Percentiles rank a stretch among this genome's conserved stretches.
phyloP scores from a whole-genome alignment of 2,113 vertebrate genomes.

The Nannospalax galili region DNA sequence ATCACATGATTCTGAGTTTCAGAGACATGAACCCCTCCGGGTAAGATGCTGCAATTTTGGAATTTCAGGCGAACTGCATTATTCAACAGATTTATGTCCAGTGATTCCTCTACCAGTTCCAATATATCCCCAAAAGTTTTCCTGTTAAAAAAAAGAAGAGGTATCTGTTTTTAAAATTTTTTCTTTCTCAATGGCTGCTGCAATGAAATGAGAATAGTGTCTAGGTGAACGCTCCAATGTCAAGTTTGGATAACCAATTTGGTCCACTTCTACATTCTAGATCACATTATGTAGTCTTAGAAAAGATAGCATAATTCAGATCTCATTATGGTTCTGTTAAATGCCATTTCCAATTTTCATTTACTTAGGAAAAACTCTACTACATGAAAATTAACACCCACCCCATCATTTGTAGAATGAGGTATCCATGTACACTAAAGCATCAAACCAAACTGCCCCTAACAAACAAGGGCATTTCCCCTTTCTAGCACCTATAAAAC shows the following conservation, averaged over 20 bases:
- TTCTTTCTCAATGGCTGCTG: neutral
- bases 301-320: conserved; percentile 29
- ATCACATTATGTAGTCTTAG: neutral
- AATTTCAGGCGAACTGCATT: conserved; percentile 90
- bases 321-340: neutral
- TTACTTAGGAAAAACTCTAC: neutral
- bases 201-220: neutral
- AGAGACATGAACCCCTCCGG: conserved; percentile 91
- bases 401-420: neutral
- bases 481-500: neutral
- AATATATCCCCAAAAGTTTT: conserved; percentile 90
- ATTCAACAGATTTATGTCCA: conserved; percentile 94
- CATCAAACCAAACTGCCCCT: neutral
- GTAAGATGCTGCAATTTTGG: conserved; percentile 90
- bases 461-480: neutral
- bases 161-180: neutral
- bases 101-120: conserved; percentile 93
- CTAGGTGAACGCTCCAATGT: conserved; percentile 7
- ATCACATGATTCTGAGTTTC: conserved; percentile 92
- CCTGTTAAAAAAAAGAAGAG: conserved; percentile 82
- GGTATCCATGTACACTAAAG: neutral
- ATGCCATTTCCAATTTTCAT: conserved; percentile 11
- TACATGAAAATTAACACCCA: neutral
- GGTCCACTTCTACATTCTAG: neutral
- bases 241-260: conserved; percentile 12